A percentile compares a stretch with the other conserved stretches of the same genome.
phyloP scores from a whole-genome alignment of 2,888 invertebrate genomes.

The Zaprionus bogoriensis region DNA sequence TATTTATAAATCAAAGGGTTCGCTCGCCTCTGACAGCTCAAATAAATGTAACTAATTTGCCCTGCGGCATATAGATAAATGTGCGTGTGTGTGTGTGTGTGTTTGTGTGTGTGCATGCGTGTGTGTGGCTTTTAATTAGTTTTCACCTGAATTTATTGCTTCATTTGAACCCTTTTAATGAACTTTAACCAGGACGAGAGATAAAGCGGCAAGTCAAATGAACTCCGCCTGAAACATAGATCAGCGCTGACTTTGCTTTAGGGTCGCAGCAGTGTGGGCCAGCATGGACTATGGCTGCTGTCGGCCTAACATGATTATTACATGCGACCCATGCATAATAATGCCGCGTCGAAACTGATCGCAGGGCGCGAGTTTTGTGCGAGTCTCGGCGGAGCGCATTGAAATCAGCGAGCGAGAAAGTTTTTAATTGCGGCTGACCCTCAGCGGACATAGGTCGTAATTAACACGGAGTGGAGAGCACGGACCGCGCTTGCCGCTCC shows the following conservation, averaged over 20 bases:
- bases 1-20: conserved; percentile 29
- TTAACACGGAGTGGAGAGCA: conserved; percentile 49
- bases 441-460: conserved; percentile 58
- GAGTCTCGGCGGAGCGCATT: conserved; percentile 9
- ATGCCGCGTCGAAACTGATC: conserved; percentile 21
- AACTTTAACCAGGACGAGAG: neutral
- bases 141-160: conserved; percentile 26
- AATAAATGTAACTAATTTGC: conserved; percentile 21
- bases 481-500: neutral
- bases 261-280: too few species aligned
- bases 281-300: neutral
- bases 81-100: neutral
- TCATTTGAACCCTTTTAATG: neutral
- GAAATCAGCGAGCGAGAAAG: conserved; percentile 38
- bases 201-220: neutral
- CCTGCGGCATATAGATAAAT: conserved; percentile 8
- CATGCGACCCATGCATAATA: neutral
- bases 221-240: too few species aligned
- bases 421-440: conserved; percentile 63
- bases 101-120: neutral
- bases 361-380: conserved; percentile 5
- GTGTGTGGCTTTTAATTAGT: conserved; percentile 32
- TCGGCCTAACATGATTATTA: conserved; percentile 1
- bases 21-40: conserved; percentile 9
- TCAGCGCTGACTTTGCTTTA: too few species aligned